These are phyloP conservation scores for Ascidia mentula DNA, from an alignment of 23 tunicate genomes.

Conservation along the genomic window DNA sequence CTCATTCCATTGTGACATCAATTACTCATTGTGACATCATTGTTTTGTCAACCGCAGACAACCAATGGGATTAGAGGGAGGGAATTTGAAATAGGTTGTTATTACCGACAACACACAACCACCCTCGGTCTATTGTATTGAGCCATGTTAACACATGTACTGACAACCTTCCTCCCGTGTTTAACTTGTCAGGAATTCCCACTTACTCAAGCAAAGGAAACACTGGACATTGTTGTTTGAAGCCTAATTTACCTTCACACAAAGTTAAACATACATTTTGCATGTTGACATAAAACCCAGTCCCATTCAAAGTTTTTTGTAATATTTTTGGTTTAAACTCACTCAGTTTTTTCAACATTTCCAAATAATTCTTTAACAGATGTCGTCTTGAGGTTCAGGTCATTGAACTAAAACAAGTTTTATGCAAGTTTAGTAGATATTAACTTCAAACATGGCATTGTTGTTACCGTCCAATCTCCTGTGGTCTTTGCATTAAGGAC, in stretches of 20 bases:
- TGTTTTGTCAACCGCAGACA: conserved; percentile 11
- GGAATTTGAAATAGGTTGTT: conserved; percentile 37
- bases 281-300: too few species aligned
- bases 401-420: conserved; percentile 16
- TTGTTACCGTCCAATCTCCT: conserved; percentile 37
- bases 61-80: conserved; percentile 64
- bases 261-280: background rate
- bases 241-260: background rate
- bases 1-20: too few species aligned
- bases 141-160: background rate
- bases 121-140: background rate
- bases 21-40: conserved; percentile 7
- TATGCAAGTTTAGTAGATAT: background rate
- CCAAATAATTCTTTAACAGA: conserved; percentile 20
- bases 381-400: conserved; percentile 5
- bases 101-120: background rate
- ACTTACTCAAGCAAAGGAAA: background rate
- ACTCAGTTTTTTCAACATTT: background rate
- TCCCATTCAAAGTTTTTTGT: background rate
- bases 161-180: background rate
- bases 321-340: background rate
- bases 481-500: conserved; percentile 15
- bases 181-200: background rate
- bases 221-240: too few species aligned
- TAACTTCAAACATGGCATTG: background rate